Evolutionary conservation across 2,797 vertebrate genomes (phyloP).

Genomic region (Trematomus bernacchii): DNA sequence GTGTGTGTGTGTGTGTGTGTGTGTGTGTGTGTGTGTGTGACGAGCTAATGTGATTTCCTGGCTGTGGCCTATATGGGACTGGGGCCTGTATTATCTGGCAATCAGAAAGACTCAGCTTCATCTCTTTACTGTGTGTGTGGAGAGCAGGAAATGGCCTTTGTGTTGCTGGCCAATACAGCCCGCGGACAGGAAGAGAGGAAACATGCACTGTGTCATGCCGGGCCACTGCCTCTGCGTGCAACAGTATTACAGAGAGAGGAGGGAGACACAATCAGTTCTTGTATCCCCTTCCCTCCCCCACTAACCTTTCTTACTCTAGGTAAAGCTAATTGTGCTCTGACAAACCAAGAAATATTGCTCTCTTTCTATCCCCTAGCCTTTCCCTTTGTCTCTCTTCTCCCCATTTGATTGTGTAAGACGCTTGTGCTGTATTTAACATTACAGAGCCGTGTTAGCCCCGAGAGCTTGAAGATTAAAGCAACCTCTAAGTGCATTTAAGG

Average conservation of each 20-base stretch:
- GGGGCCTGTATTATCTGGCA: constrained; percentile 69
- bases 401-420: constrained; percentile 71
- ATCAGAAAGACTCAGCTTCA: constrained; percentile 71
- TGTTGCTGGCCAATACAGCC: constrained; percentile 66
- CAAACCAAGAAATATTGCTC: constrained; percentile 19
- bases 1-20: no score
- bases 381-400: constrained; percentile 20
- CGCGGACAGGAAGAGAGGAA: constrained; percentile 66
- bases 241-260: constrained; percentile 27
- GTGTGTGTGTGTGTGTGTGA: background rate
- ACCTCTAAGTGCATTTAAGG: constrained; percentile 82
- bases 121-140: constrained; percentile 62
- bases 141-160: constrained; percentile 75
- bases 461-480: constrained; percentile 90
- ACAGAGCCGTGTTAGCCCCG: constrained; percentile 81
- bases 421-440: constrained; percentile 74
- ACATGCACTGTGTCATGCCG: constrained; percentile 50
- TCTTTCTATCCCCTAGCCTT: constrained; percentile 1
- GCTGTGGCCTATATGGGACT: constrained; percentile 59
- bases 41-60: constrained; percentile 71
- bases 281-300: constrained; percentile 6
- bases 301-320: constrained; percentile 28
- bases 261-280: constrained; percentile 25
- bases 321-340: constrained; percentile 14
- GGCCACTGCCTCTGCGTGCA: constrained; percentile 49